Evolutionary conservation across 1,140 invertebrate genomes (phyloP), one percentile per base, ranked within the genome.

Genomic region (Dendrolimus kikuchii): DNA sequence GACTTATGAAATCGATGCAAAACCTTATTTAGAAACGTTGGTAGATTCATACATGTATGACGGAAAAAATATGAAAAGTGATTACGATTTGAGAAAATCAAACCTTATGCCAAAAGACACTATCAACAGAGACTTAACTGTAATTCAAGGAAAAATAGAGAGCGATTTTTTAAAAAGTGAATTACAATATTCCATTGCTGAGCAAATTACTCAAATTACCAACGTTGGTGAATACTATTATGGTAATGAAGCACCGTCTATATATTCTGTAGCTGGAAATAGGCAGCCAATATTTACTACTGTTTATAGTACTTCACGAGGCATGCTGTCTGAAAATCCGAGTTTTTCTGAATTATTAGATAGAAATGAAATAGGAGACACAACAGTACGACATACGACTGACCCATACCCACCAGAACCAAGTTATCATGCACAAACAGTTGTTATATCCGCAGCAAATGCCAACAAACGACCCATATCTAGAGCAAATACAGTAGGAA

Each of bases 241-340:
- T 67, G 81, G 88, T 42, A 89, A 87, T 62, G 91, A 93, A 65
- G 91, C 91, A 62, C 90, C 91, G 10, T 92, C 91, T 43, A 93
- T 94, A 64, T 94, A 94, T 74, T 94, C 93, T 1, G 90, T 93
- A 8, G 92, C 93, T 43, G 92, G 92, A 55, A 92, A 93, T 80
- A 87, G 91, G 47, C 89, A 91, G 72, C 90, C 92, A 64, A 89
- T 89, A 46, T 93, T 92, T 66, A 92, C 92, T 6, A 92, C 90
- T 53, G 91, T 93, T 0, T 93, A 93, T 72, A 93, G 92, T 7
- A 92, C 89, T 53, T 89, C 90, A 53, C 89, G 90, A 53, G 88
- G 89, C 39, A 89, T 89, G 59, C 86, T 89, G 7, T 88, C 88
- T 46, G 90, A 91, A 75, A 89, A 90, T 47, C 89, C 88, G 53